These are phyloP conservation scores for Sisor rabdophorus DNA, from an alignment of 2,113 vertebrate genomes.

Conservation along the genomic window DNA sequence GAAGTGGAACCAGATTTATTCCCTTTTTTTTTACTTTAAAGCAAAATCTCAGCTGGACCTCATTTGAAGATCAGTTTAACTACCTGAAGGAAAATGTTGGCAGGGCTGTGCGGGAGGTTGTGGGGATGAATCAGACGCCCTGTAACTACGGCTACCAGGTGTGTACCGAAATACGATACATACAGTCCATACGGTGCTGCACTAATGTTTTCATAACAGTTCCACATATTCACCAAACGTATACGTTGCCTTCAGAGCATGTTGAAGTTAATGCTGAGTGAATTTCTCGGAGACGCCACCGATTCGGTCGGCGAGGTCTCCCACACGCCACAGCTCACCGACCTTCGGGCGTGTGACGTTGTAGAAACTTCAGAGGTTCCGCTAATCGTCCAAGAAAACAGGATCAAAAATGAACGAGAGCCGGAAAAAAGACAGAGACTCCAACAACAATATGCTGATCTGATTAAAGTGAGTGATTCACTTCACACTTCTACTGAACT, in stretches of 20 bases:
- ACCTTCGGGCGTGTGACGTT: neutral
- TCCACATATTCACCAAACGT: too few relatives aligned
- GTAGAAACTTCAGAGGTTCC: conserved; percentile 3
- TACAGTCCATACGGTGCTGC: too few relatives aligned
- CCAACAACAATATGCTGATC: neutral
- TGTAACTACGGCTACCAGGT: conserved; percentile 30
- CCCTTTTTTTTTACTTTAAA: neutral
- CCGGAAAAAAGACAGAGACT: neutral
- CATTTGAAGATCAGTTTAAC: neutral
- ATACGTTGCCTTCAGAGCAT: neutral
- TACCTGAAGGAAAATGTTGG: neutral
- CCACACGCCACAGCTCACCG: neutral
- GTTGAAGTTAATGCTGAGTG: neutral
- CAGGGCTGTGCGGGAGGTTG: too few relatives aligned
- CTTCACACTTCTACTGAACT: neutral
- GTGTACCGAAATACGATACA: neutral
- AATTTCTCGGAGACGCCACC: neutral
- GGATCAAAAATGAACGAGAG: neutral
- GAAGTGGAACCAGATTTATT: neutral
- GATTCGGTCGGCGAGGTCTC: neutral
- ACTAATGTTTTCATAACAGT: too few relatives aligned
- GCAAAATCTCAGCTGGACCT: neutral
- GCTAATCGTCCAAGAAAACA: neutral
- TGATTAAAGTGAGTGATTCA: neutral
- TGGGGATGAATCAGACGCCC: too few relatives aligned